A percentile compares a stretch with the other conserved stretches of the same genome.
phyloP scores from a whole-genome alignment of 2,797 vertebrate species.

The Enteromius treurensis region DNA sequence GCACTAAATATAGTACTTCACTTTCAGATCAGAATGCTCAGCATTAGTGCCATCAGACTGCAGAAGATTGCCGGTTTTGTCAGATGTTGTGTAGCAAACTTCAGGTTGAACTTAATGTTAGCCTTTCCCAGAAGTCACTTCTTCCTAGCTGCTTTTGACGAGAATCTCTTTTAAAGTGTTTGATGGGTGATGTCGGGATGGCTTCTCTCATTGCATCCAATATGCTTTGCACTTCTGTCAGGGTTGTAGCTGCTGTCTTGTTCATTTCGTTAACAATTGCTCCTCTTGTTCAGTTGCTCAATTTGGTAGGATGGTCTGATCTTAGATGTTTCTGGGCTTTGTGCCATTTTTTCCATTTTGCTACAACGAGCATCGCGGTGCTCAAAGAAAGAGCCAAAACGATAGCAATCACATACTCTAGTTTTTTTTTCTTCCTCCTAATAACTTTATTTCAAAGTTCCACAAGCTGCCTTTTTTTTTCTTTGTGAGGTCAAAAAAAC shows the following conservation, averaged over 20 bases:
- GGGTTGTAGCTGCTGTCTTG: neutral
- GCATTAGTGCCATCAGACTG: neutral
- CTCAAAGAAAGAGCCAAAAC: slow-evolving; percentile 6
- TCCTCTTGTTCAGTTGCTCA: slow-evolving; percentile 16
- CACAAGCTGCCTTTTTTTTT: neutral
- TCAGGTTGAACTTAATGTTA: slow-evolving; percentile 21
- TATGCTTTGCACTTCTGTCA: neutral
- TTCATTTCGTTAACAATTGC: slow-evolving; percentile 12
- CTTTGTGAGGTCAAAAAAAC: neutral
- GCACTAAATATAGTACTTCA: slow-evolving; percentile 11
- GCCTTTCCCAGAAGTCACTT: slow-evolving; percentile 6
- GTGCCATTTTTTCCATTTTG: slow-evolving; percentile 19
- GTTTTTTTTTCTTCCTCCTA: neutral
- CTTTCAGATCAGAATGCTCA: slow-evolving; percentile 15
- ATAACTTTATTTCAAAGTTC: neutral
- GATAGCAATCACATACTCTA: neutral
- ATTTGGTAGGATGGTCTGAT: slow-evolving; percentile 18
- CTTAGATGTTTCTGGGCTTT: slow-evolving; percentile 19
- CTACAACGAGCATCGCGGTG: neutral
- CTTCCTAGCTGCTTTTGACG: neutral
- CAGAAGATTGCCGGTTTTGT: slow-evolving; percentile 25
- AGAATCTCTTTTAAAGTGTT: slow-evolving; percentile 10
- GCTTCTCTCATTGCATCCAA: slow-evolving; percentile 6
- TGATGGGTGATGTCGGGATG: neutral
- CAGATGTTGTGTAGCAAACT: slow-evolving; percentile 5